A percentile compares a stretch with the other conserved stretches of the same genome.
These are phyloP conservation scores for Hydrophis major DNA, from an alignment of 2,797 vertebrate species.

Conservation along the genomic window DNA sequence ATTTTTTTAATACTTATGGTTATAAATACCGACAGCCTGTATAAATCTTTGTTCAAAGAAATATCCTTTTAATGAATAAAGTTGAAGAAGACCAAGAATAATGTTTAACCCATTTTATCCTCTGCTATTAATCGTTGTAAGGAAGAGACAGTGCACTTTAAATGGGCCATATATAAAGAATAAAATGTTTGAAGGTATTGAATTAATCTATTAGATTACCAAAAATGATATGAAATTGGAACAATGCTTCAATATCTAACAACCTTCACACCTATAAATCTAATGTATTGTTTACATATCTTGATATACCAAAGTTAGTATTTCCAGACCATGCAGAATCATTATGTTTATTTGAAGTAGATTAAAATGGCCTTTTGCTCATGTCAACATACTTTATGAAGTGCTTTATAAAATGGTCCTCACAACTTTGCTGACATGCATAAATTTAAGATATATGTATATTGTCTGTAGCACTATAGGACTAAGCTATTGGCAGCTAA, in stretches of 20 bases:
- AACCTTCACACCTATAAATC: constrained; percentile 6
- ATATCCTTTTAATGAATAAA: constrained; percentile 29
- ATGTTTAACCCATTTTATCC: constrained; percentile 41
- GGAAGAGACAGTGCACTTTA: constrained; percentile 25
- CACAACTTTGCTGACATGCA: not conserved
- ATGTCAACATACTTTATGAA: constrained; percentile 1
- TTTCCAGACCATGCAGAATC: not conserved
- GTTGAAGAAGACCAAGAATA: constrained; percentile 27
- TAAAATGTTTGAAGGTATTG: constrained; percentile 27
- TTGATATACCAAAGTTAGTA: not conserved
- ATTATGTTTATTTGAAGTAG: constrained; percentile 7
- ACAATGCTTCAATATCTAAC: constrained; percentile 8
- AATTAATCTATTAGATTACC: constrained; percentile 28
- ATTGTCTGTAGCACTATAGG: not conserved
- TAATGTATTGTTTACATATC: constrained; percentile 9
- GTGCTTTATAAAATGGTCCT: not conserved
- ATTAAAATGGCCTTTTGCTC: not conserved
- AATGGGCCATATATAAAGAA: constrained; percentile 32
- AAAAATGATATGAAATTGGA: constrained; percentile 22
- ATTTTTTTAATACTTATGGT: constrained; percentile 19
- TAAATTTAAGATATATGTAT: not conserved
- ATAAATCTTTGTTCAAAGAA: constrained; percentile 29
- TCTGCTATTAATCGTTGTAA: constrained; percentile 24
- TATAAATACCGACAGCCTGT: constrained; percentile 19
- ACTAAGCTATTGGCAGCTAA: not conserved